Conservation (phyloP, 2,888 invertebrate genomes). For the Acronicta alni region DNA sequence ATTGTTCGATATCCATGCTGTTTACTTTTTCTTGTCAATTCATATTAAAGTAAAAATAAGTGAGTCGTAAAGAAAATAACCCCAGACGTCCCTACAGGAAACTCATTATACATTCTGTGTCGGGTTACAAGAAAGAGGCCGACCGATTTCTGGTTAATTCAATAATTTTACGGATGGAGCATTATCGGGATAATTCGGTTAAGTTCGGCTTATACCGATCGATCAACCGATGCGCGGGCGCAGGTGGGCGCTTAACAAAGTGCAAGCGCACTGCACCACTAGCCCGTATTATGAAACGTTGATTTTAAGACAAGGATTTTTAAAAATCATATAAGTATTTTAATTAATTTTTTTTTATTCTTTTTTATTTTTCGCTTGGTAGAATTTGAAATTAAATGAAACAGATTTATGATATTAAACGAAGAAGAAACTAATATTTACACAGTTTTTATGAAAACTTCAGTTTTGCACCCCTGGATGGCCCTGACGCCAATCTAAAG, state of each 20-base stretch:
- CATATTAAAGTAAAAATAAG: conserved; percentile 14
- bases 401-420: no score
- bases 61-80: conserved; percentile 24
- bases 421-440: no score
- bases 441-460: no score
- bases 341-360: no score
- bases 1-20: no score
- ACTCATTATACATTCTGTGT: conserved; percentile 70
- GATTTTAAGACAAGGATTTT: neutral
- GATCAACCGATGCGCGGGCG: conserved; percentile 75
- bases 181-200: conserved; percentile 77
- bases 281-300: conserved; percentile 57
- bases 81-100: conserved; percentile 60
- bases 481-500: no score
- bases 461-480: no score
- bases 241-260: conserved; percentile 70
- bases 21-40: conserved; percentile 21
- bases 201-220: conserved; percentile 72
- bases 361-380: no score
- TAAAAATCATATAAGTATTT: neutral
- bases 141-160: conserved; percentile 76
- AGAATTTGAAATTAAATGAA: no score
- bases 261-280: conserved; percentile 35
- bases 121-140: conserved; percentile 79
- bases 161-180: conserved; percentile 76